These are phyloP conservation scores for Drosophila miranda DNA, from an alignment of 1,140 invertebrate genomes.

Conservation along the genomic window DNA sequence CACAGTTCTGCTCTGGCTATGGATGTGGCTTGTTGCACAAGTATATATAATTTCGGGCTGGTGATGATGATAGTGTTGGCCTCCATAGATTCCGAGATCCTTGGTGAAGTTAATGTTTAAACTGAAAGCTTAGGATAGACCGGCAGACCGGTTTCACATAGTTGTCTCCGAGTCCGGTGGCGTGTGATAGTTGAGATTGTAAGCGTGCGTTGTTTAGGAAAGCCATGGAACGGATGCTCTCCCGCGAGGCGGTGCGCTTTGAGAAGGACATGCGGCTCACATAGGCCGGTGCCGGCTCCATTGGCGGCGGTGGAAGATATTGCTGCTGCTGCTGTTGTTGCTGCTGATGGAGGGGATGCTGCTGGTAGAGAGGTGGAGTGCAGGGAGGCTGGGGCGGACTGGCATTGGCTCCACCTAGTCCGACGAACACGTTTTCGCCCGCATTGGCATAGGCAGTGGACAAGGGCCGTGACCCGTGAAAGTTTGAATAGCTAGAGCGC, in stretches of 20 bases:
- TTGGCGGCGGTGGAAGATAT: conserved; percentile 51
- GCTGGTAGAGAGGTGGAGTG: conserved; percentile 72
- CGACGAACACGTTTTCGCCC: conserved; percentile 78
- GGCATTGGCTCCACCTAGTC: conserved; percentile 59
- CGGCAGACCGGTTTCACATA: conserved; percentile 79
- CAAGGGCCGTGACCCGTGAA: conserved; percentile 88
- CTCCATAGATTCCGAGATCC: conserved; percentile 44
- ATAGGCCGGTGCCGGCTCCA: conserved; percentile 66
- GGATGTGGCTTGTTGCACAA: conserved; percentile 45
- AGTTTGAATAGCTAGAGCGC: conserved; percentile 94
- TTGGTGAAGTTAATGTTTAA: conserved; percentile 12
- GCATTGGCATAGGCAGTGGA: conserved; percentile 82
- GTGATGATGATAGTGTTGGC: conserved; percentile 20
- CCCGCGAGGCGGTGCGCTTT: conserved; percentile 82
- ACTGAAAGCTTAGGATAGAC: conserved; percentile 8
- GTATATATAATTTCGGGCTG: conserved; percentile 25
- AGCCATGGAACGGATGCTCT: conserved; percentile 83
- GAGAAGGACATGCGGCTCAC: conserved; percentile 83
- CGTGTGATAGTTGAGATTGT: conserved; percentile 84
- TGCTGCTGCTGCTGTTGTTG: conserved; percentile 57
- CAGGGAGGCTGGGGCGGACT: conserved; percentile 69
- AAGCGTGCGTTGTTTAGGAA: conserved; percentile 85
- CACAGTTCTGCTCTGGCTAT: conserved; percentile 6
- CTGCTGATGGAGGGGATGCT: conserved; percentile 76
- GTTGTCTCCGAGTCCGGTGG: conserved; percentile 86